Percentiles rank a stretch among this genome's conserved stretches.
phyloP scores from a whole-genome alignment of 2,888 invertebrate genomes.

The Torymus aiolomorphi region DNA sequence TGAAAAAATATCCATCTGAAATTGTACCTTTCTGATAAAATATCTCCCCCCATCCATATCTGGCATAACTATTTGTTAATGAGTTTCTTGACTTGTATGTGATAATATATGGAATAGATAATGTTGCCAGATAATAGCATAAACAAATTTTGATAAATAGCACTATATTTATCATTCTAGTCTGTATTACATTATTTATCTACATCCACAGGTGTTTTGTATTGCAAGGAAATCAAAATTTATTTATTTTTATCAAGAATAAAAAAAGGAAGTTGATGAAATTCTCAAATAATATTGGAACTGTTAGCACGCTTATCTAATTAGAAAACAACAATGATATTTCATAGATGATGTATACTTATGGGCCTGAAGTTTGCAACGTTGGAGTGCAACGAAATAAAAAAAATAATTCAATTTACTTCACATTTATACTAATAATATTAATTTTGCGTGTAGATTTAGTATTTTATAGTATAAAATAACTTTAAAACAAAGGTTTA shows the following conservation, averaged over 20 bases:
- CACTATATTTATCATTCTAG: not conserved
- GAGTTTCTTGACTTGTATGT: not conserved
- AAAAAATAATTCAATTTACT: no score
- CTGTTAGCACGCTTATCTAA: not conserved
- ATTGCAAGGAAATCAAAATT: constrained; percentile 22
- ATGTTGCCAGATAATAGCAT: not conserved
- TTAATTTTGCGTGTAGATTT: no score
- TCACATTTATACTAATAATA: no score
- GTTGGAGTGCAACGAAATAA: no score
- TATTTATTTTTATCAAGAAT: constrained; percentile 24
- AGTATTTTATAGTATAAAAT: no score
- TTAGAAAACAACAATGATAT: constrained; percentile 3
- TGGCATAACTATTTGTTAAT: not conserved
- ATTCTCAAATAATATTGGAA: constrained; percentile 2
- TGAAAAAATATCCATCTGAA: no score
- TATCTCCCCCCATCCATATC: not conserved
- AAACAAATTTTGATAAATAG: constrained; percentile 2
- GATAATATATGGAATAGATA: not conserved
- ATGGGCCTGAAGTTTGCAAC: no score
- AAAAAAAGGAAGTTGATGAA: constrained; percentile 12
- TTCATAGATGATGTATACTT: constrained; percentile 15
- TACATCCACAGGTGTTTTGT: not conserved
- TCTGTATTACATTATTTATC: not conserved
- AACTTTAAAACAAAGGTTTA: no score
- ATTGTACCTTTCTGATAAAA: no score